phyloP scores from a whole-genome alignment of 1,140 invertebrate species.

The Dufourea novaeangliae region DNA sequence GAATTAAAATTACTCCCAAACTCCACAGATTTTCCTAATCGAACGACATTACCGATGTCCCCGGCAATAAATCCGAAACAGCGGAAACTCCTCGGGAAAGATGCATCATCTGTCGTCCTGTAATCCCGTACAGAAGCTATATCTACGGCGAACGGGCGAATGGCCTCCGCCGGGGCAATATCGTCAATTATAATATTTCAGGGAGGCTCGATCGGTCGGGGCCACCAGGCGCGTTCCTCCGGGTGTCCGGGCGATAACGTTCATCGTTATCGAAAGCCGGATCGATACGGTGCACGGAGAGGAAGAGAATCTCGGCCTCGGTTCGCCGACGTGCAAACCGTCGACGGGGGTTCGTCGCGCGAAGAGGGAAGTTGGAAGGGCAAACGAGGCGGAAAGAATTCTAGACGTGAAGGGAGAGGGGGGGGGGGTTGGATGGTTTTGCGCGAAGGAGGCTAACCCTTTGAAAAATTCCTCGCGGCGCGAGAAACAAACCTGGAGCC shows the following conservation, averaged over 20 bases:
- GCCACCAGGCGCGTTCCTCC: slow-evolving; percentile 13
- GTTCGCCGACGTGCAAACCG: neutral
- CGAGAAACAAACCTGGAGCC: slow-evolving; percentile 26
- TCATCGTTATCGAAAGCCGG: slow-evolving; percentile 58
- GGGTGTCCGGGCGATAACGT: slow-evolving; percentile 45
- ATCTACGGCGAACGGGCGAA: neutral
- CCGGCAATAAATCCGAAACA: no score
- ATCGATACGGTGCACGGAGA: slow-evolving; percentile 36
- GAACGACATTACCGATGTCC: no score
- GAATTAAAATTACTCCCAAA: no score
- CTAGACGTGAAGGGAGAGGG: neutral
- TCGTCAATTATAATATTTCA: slow-evolving; percentile 51
- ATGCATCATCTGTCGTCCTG: neutral
- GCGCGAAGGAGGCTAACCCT: slow-evolving; percentile 12
- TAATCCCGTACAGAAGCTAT: neutral
- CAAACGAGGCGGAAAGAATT: slow-evolving; percentile 47
- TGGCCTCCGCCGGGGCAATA: neutral
- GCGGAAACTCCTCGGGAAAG: no score
- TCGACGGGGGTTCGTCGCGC: neutral
- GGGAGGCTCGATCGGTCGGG: slow-evolving; percentile 1
- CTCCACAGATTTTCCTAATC: no score
- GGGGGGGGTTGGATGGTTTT: neutral
- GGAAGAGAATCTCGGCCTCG: slow-evolving; percentile 23
- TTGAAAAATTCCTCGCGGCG: slow-evolving; percentile 48
- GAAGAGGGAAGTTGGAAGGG: neutral